Evolutionary conservation across 2,797 vertebrate species (phyloP), one percentile per base, ranked within the genome.

Genomic region (Pyrocephalus nanus): DNA sequence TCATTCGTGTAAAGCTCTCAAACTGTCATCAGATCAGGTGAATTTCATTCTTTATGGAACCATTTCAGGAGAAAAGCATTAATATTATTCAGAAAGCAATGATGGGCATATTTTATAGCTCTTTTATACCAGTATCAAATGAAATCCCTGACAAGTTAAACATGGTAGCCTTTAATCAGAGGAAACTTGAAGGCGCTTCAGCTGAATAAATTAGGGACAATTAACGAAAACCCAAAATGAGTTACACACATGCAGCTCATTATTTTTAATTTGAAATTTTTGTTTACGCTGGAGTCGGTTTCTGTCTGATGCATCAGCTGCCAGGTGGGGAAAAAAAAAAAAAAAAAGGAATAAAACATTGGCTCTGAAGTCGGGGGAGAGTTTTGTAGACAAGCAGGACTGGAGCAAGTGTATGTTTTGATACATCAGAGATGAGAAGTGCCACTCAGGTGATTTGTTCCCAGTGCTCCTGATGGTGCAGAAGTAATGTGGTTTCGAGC

Each of bases 151-250:
- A 96, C 96, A 97, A 96, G 80, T 94, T 95, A 93, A 96, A 97
- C 94, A 96, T 8, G 26, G 70, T 94, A 94, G 95, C 94, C 96
- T 97, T 98, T 97, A 97, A 98, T 98, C 97, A 97, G 92, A 73
- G 96, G 73, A 96, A 96, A 93, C 91, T 88, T 78, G 89, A 88
- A 94, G 78, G 80, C 86, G 80, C 89, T 96, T 93, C 73, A 90
- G 93, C 90, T 96, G 97, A 97, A 97, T 97, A 97, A 96, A 97
- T 98, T 96, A 97, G 76, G 76, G 90, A 86, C 92, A 97, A 97
- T 97, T 98, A 98, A 88, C 80, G 78, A 74, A 96, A 92, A 91
- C 71, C 4, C 50, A 86, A 88, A 96, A 93, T 92, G 87, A 96
- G 83, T 76, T 96, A 94, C 96, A 96, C 77, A 88, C 88, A 97